phyloP scores from a whole-genome alignment of 2,888 invertebrate species.

The Tachina fera region DNA sequence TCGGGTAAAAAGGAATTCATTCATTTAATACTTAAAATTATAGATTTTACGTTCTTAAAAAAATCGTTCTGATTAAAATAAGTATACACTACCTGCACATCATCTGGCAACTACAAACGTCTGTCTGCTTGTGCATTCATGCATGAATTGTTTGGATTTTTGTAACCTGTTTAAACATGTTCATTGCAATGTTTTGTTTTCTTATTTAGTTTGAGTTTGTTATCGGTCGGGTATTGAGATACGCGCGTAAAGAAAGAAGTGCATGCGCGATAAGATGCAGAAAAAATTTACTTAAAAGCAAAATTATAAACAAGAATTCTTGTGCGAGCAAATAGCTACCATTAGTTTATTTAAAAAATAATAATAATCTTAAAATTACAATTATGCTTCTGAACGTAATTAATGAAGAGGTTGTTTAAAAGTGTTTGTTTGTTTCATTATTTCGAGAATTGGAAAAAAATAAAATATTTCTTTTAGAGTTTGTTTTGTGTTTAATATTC shows the following conservation, averaged over 20 bases:
- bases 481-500: conserved; percentile 44
- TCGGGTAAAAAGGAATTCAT: too few species aligned
- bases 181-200: conserved; percentile 62
- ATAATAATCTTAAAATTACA: background rate
- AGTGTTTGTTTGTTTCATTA: conserved; percentile 26
- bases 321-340: conserved; percentile 18
- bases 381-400: background rate
- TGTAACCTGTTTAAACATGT: conserved; percentile 62
- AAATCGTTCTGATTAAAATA: too few species aligned
- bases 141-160: conserved; percentile 33
- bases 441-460: background rate
- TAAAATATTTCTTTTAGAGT: conserved; percentile 17
- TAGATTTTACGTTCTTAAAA: too few species aligned
- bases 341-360: background rate
- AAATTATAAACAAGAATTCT: conserved; percentile 36
- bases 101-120: background rate
- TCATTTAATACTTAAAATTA: too few species aligned
- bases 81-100: too few species aligned
- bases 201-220: conserved; percentile 69
- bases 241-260: conserved; percentile 24
- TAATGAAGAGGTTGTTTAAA: conserved; percentile 44
- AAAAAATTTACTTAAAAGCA: conserved; percentile 14
- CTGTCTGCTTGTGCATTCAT: background rate
- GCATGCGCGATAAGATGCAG: conserved; percentile 51
- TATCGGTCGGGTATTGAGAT: conserved; percentile 67